Evolutionary conservation across 2,113 vertebrate genomes (phyloP).

Genomic region (Astur gentilis): DNA sequence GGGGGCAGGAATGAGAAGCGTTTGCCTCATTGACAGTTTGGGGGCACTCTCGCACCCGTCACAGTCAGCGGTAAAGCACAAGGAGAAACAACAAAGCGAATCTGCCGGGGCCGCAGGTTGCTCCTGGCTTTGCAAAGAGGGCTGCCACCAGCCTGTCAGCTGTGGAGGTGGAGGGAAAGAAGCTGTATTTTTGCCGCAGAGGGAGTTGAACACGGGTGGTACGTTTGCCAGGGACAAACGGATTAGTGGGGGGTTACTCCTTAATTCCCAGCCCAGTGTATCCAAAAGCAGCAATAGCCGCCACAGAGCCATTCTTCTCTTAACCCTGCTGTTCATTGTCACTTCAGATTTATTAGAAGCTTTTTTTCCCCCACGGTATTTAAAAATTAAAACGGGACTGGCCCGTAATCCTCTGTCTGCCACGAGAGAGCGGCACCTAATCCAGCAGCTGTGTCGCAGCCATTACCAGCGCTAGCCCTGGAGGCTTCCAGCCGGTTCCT

Average conservation of each 20-base stretch:
- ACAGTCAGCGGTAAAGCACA: background rate
- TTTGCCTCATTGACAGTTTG: constrained; percentile 25
- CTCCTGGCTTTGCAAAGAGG: background rate
- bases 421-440: background rate
- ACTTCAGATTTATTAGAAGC: background rate
- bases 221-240: background rate
- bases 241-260: background rate
- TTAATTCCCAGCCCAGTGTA: background rate
- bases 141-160: background rate
- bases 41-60: background rate
- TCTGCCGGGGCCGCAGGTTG: background rate
- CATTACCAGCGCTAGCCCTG: background rate
- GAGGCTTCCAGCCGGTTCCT: background rate
- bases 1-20: background rate
- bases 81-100: background rate
- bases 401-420: background rate
- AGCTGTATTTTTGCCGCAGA: background rate
- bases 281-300: background rate
- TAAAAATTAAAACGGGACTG: background rate
- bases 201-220: background rate
- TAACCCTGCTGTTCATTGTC: background rate
- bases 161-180: background rate
- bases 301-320: background rate
- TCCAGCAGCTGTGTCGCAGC: background rate
- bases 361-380: accelerated